phyloP scores from a whole-genome alignment of 2,797 vertebrate species.

The Microcaecilia unicolor region DNA sequence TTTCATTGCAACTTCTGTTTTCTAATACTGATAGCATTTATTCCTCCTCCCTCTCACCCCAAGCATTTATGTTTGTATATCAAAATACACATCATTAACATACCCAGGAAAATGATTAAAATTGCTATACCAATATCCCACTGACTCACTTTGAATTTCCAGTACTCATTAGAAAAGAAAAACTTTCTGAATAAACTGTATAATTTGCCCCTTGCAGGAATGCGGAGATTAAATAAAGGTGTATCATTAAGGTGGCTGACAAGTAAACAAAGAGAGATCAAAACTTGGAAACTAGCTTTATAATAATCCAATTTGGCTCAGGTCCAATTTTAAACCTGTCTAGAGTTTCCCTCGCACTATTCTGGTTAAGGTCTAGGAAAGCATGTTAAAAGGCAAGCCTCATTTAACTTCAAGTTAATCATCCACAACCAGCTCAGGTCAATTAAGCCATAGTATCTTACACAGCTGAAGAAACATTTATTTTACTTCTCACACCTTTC shows the following conservation, averaged over 20 bases:
- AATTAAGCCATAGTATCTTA: slow-evolving; percentile 41
- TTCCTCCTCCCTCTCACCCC: no score
- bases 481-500: slow-evolving; percentile 41
- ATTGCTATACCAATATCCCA: no score
- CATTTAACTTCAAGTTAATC: slow-evolving; percentile 70
- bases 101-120: no score
- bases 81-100: slow-evolving; percentile 12
- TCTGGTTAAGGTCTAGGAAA: slow-evolving; percentile 50
- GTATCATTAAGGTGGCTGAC: slow-evolving; percentile 9
- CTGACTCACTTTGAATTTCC: no score
- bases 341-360: slow-evolving; percentile 24
- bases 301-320: slow-evolving; percentile 35
- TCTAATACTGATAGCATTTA: no score
- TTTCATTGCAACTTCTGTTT: no score
- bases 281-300: slow-evolving; percentile 53
- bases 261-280: slow-evolving; percentile 31
- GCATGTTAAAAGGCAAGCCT: slow-evolving; percentile 56
- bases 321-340: slow-evolving; percentile 19
- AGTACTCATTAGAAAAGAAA: no score
- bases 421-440: slow-evolving; percentile 24
- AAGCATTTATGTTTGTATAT: no score
- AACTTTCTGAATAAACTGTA: no score
- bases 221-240: no score
- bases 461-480: slow-evolving; percentile 29
- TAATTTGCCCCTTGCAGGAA: no score